Conservation (phyloP, 2,888 invertebrate genomes). For the Drosophila suboccidentalis region DNA sequence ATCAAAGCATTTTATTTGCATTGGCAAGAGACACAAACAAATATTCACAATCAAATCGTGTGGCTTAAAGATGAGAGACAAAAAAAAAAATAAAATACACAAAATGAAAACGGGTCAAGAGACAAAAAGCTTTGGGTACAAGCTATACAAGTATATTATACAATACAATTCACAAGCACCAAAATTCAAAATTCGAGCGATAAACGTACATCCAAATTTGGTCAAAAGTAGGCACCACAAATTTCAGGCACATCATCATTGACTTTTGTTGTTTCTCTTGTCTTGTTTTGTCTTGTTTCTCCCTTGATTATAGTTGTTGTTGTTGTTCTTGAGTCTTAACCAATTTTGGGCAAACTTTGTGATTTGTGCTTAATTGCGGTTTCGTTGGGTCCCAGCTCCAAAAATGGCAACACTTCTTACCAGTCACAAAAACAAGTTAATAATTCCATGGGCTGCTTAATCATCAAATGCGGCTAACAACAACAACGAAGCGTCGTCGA, state of each 20-base stretch:
- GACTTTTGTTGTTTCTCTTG: constrained; percentile 30
- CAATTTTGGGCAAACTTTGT: constrained; percentile 63
- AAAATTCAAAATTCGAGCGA: constrained; percentile 45
- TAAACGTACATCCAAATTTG: constrained; percentile 69
- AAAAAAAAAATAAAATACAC: constrained; percentile 4
- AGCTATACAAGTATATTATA: constrained; percentile 66
- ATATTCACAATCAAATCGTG: constrained; percentile 37
- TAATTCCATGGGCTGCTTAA: constrained; percentile 72
- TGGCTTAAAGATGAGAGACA: constrained; percentile 38
- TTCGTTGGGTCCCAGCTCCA: constrained; percentile 55
- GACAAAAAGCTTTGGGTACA: constrained; percentile 63
- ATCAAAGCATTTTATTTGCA: constrained; percentile 43
- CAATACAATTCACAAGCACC: constrained; percentile 37
- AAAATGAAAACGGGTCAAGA: constrained; percentile 74
- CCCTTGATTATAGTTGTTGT: constrained; percentile 42
- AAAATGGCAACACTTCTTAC: constrained; percentile 65
- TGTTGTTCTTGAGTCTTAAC: constrained; percentile 45
- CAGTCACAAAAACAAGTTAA: constrained; percentile 75
- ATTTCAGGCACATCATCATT: constrained; percentile 61
- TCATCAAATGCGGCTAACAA: constrained; percentile 60
- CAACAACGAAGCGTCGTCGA: constrained; percentile 31
- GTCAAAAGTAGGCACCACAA: constrained; percentile 82
- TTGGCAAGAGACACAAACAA: constrained; percentile 20
- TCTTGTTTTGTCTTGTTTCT: constrained; percentile 27
- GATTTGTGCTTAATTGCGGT: constrained; percentile 72